Percentiles rank a stretch among this genome's conserved stretches.
These are phyloP conservation scores for Rhadina sibilatrix DNA, from an alignment of 2,113 vertebrate genomes.

Conservation along the genomic window DNA sequence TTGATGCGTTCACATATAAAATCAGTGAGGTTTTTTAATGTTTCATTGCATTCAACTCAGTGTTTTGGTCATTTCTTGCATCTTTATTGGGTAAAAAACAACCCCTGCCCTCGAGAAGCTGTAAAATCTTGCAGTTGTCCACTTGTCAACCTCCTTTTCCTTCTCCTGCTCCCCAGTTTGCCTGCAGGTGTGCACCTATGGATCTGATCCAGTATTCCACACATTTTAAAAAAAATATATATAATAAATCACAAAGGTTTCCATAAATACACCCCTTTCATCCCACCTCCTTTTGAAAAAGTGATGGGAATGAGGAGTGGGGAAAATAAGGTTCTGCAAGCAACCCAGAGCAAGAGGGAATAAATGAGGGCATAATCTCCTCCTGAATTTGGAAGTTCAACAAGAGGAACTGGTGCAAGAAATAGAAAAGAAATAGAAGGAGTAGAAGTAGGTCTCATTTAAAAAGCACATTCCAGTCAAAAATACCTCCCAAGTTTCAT, in stretches of 20 bases:
- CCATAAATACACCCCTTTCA: neutral
- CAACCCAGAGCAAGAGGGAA: neutral
- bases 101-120: neutral
- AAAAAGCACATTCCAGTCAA: constrained; percentile 19
- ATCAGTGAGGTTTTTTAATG: neutral
- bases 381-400: neutral
- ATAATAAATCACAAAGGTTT: neutral
- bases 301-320: neutral
- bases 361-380: neutral
- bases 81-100: neutral
- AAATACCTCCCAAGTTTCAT: constrained; percentile 17
- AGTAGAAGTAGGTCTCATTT: constrained; percentile 44
- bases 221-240: neutral
- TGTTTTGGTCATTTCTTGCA: neutral
- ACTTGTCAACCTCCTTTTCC: neutral
- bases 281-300: neutral
- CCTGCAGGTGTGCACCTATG: neutral
- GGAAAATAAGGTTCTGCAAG: neutral
- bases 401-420: neutral
- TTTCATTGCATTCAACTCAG: neutral
- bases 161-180: neutral
- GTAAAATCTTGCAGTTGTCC: neutral
- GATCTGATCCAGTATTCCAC: neutral
- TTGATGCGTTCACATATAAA: neutral
- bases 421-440: neutral